Base-by-base conservation (phyloP, 2,888 invertebrate species). In the Nymphalis polychloros region DNA sequence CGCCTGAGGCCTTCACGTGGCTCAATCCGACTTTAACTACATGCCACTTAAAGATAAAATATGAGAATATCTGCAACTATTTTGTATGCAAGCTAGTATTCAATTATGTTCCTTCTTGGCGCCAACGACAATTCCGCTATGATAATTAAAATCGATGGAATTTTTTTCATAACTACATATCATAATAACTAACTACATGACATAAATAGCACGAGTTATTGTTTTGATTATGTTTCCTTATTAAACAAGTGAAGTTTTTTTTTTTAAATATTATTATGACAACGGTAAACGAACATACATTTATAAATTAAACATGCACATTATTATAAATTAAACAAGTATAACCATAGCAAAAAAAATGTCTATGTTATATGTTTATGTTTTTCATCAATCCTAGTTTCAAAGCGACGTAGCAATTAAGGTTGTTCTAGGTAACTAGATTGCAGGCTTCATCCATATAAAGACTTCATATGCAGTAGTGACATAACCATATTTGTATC, bases 371-470 rank as follows among this genome's bases (percentile, higher is more conserved):
- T 31, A 55, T 55, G 27, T 55, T 16, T 17, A 1, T 31, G 27
- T 17, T 31, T 17, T 31, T 16, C 17, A 53, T 19, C 23, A 63
- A 50, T 63, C 46, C 23, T 35, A 63, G 23, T 23, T 52, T 16
- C 50, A 31, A 17, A 23, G 35, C 16, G 3, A 41, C 59, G 65
- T 47, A 61, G 61, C 68, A 72, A 69, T 72, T 72, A 72, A 55
- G 52, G 59, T 50, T 57, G 41, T 64, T 67, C 50, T 64, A 67
- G 64, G 53, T 64, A 63, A 55, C 66, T 61, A 65, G 70, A 70
- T 63, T 63, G 63, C 64, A 48, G 63, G 23, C 23, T 59, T 27
- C 27, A 19, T 63, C 69, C 72, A 66, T 72, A 72, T 68, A 70
- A 67, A 72, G 72, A 41, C 13, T 41, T 31, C 41, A n/a, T 59